Base-by-base conservation (phyloP, 2,113 vertebrate genomes). In the Gallinago undulata region DNA sequence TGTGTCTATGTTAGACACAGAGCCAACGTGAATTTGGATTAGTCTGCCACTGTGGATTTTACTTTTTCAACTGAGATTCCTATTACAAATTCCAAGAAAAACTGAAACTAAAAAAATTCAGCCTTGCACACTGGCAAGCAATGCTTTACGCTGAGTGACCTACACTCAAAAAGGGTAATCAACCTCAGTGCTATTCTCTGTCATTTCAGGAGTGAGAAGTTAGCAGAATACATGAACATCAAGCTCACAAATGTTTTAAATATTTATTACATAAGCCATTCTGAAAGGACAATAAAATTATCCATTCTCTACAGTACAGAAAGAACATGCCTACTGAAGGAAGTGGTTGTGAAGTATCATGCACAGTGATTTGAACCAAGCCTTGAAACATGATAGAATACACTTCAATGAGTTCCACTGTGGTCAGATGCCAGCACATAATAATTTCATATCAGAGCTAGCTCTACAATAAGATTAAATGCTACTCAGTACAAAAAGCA, bases 301-400 rank as follows among this genome's bases (percentile, higher is more conserved):
- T 89, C 86, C 66, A 76, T 93, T 92, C 80, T 90, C 74, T 56
- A 8, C 77, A 67, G 53, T 13, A 72, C 27, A 86, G 76, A 96
- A 93, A 74, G 70, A 47, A 55, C 35, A 72, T 0, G 76, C 33
- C 63, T 72, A 45, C 5, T 56, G 57, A 75, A 81, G 68, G 84
- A 82, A 96, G 75, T 4, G 69, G 57, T 82, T 87, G 76, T n/a
- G 76, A 91, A 89, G 84, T 53, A 68, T 87, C 92, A 84, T 43
- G 41, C 66, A 78, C 39, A 5, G 55, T 75, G 80, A 67, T 66
- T 63, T 12, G 7, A 84, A 93, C 83, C 76, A 91, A 94, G 51
- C 57, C 76, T 57, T 89, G 89, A 94, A 93, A 94, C 45, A 73
- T n/a, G 84, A 89, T 39, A 95, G 74, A 93, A 84, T 37, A 84